Base-by-base conservation (phyloP, 2,888 invertebrate species). In the Hedya salicella region DNA sequence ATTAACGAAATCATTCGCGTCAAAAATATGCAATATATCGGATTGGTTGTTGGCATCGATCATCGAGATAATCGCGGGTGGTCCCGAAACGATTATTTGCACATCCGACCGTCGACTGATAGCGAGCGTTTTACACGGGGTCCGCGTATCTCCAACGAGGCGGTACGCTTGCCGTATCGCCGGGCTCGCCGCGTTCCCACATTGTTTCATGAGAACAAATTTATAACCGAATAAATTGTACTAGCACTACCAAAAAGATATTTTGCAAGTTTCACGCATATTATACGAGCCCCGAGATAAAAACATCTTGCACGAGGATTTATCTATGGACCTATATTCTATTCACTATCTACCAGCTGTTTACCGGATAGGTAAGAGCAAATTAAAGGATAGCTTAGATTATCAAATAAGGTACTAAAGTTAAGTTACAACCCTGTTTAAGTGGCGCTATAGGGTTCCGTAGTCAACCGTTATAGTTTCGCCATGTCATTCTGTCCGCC, bases 31-130 rank as follows among this genome's bases (percentile, higher is more conserved):
- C 68, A 78, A 82, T 84, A 82, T 82, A 74, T 80, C 75, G 76
- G 75, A 78, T 78, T 77, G 75, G 71, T 76, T 80, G 83, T 80
- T 73, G 69, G 75, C 80, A 76, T 80, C 76, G 76, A 77, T 78
- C 76, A 77, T 69, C 72, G 77, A 79, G 79, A 86, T 87, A 84
- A 87, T 85, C 85, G 80, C 78, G 71, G 75, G 79, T 80, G 76
- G 79, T 74, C 77, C 75, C 70, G 78, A 75, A 65, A 75, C 80
- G 80, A 85, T 86, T 82, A 80, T 83, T 81, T 83, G 81, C 83
- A 78, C 74, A 75, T 72, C 74, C 78, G 61, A 42, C 60, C 76
- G 80, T 74, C 78, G 66, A 49, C 60, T 76, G 80, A 82, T 83
- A 80, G 73, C 72, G 69, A 66, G 73, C 75, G 79, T 81, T 83